phyloP scores from a whole-genome alignment of 2,888 invertebrate genomes.

The Dione juno region DNA sequence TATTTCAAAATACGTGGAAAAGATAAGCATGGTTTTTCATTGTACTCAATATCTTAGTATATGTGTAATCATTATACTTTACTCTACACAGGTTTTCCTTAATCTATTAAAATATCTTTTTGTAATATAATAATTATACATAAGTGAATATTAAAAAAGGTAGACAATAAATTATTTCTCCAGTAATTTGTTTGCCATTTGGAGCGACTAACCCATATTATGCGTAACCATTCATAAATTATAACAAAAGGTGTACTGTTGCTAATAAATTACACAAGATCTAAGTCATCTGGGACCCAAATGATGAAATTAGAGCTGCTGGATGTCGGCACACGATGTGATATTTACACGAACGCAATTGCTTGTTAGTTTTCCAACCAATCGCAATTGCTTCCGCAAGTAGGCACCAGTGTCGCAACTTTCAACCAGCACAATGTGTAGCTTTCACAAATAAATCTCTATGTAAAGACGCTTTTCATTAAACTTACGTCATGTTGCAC shows the following conservation, averaged over 20 bases:
- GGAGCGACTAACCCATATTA: slow-evolving; percentile 2
- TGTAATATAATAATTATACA: background rate
- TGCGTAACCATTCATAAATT: slow-evolving; percentile 28
- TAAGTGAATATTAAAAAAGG: background rate
- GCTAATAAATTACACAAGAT: slow-evolving; percentile 36
- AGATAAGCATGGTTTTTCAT: too few species aligned
- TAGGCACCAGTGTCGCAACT: slow-evolving; percentile 45
- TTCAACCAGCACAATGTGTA: slow-evolving; percentile 22
- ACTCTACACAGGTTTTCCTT: too few species aligned
- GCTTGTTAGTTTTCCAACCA: slow-evolving; percentile 48
- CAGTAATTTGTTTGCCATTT: background rate
- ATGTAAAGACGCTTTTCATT: slow-evolving; percentile 25
- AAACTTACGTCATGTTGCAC: background rate
- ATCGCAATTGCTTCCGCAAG: slow-evolving; percentile 50
- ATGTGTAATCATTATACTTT: too few species aligned
- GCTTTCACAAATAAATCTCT: slow-evolving; percentile 43
- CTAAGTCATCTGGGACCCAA: slow-evolving; percentile 34
- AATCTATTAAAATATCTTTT: too few species aligned
- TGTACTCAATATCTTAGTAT: too few species aligned
- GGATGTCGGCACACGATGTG: slow-evolving; percentile 31
- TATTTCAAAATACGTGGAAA: too few species aligned
- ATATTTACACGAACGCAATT: slow-evolving; percentile 41
- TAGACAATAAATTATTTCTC: background rate
- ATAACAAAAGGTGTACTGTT: slow-evolving; percentile 5
- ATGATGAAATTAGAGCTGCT: slow-evolving; percentile 35